These are phyloP conservation scores for Mamestra configurata DNA, from an alignment of 1,140 invertebrate genomes.

Conservation along the genomic window DNA sequence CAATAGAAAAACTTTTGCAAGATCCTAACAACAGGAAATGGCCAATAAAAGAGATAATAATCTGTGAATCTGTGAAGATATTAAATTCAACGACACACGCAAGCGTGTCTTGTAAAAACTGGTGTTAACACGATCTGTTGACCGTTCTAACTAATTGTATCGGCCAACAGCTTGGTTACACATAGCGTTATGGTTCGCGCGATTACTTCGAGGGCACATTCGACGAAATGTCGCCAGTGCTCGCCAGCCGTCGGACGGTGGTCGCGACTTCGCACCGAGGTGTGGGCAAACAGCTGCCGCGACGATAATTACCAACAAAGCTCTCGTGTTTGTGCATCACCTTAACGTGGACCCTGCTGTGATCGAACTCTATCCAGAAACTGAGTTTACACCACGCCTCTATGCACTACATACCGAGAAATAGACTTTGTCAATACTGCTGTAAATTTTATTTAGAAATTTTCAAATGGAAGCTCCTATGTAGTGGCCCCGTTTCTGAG, in stretches of 20 bases:
- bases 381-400: constrained; percentile 53
- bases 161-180: constrained; percentile 63
- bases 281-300: constrained; percentile 82
- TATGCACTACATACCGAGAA: constrained; percentile 54
- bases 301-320: constrained; percentile 84
- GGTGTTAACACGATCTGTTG: constrained; percentile 55
- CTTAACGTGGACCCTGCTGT: constrained; percentile 67
- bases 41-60: constrained; percentile 31
- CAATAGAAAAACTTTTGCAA: constrained; percentile 9
- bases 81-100: constrained; percentile 45
- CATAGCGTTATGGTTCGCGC: constrained; percentile 65
- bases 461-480: neutral
- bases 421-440: constrained; percentile 50
- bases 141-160: constrained; percentile 65
- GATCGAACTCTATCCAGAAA: constrained; percentile 56
- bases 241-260: constrained; percentile 77
- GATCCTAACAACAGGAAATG: constrained; percentile 15
- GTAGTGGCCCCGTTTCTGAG: too few relatives aligned
- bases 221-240: constrained; percentile 80
- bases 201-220: constrained; percentile 69
- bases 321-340: constrained; percentile 72
- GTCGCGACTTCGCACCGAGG: constrained; percentile 84
- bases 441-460: constrained; percentile 36
- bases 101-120: constrained; percentile 33
- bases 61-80: constrained; percentile 40